Percentiles rank a stretch among this genome's conserved stretches.
Conservation (phyloP, 2,888 invertebrate species). For the Xestia ashworthii region DNA sequence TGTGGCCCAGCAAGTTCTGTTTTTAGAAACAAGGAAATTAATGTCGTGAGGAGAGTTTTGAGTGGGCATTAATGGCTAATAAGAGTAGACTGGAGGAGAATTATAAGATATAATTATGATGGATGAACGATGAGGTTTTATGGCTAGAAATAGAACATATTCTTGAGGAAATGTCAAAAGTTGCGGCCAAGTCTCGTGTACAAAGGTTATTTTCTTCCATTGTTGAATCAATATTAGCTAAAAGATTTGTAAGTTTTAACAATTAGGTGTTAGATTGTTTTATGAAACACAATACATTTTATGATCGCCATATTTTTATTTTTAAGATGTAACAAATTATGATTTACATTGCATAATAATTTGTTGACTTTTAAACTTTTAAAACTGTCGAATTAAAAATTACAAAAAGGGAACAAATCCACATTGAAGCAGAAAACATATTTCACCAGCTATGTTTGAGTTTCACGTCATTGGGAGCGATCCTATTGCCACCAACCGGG, state of each 20-base stretch:
- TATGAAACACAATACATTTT: conserved; percentile 2
- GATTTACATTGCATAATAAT: background rate
- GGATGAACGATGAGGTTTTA: no score
- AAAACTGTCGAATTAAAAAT: no score
- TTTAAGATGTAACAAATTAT: background rate
- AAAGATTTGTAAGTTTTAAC: background rate
- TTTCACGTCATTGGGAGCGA: background rate
- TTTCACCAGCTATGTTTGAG: background rate
- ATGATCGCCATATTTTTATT: background rate
- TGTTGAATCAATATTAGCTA: background rate
- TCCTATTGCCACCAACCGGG: background rate
- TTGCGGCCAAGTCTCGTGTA: background rate
- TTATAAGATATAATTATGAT: no score
- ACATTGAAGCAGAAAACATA: background rate
- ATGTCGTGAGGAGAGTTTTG: background rate
- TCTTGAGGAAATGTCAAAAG: no score
- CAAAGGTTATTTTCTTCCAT: background rate
- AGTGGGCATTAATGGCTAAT: background rate
- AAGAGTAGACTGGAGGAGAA: no score
- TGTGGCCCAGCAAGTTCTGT: background rate
- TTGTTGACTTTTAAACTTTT: background rate
- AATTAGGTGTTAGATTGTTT: conserved; percentile 7
- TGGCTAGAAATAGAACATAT: no score
- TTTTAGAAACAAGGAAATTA: conserved; percentile 16
- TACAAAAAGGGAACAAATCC: no score